phyloP scores from a whole-genome alignment of 2,113 vertebrate species.

The Malurus elegans region DNA sequence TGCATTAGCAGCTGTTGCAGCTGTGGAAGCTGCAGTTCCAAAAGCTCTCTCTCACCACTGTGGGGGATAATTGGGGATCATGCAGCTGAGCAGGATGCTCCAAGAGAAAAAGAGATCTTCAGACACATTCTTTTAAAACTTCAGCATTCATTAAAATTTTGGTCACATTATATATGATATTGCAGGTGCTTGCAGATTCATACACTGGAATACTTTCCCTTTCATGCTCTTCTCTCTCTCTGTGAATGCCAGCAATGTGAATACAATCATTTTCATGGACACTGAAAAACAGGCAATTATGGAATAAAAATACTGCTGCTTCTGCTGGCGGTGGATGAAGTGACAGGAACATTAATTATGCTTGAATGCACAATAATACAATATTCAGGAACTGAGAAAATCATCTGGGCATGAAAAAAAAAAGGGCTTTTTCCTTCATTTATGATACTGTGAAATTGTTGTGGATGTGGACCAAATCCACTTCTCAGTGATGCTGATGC shows the following conservation, averaged over 20 bases:
- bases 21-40: not conserved
- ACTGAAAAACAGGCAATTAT: constrained; percentile 24
- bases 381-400: constrained; percentile 24
- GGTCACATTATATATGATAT: not conserved
- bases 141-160: not conserved
- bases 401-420: not conserved
- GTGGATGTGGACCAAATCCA: not conserved
- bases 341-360: constrained; percentile 36
- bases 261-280: constrained; percentile 9
- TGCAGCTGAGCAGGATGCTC: not conserved
- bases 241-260: not conserved
- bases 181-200: constrained; percentile 3
- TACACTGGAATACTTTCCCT: not conserved
- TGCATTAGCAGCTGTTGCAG: not conserved
- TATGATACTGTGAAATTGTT: not conserved
- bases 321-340: not conserved
- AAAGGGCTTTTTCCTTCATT: not conserved
- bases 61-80: not conserved
- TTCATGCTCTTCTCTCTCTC: not conserved
- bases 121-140: not conserved
- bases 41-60: not conserved
- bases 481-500: not conserved
- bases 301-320: constrained; percentile 44
- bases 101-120: not conserved
- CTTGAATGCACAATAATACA: not conserved